Percentiles rank a stretch among this genome's conserved stretches.
phyloP scores from a whole-genome alignment of 2,797 vertebrate species.

The Anguilla pacifica region DNA sequence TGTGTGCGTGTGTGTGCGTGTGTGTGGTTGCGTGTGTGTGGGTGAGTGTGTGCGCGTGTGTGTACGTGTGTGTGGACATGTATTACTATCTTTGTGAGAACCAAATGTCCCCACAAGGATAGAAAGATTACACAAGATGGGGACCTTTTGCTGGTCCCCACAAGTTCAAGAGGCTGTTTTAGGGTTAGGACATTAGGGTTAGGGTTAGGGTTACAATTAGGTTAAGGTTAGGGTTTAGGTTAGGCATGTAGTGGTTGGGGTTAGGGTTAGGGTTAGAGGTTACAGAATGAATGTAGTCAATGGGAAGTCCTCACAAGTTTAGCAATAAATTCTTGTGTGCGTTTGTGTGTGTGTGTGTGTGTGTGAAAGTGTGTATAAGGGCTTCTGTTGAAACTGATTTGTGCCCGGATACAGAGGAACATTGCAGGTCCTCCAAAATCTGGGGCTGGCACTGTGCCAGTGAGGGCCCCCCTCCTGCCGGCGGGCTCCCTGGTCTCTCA shows the following conservation, averaged over 20 bases:
- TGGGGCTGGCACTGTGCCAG: background rate
- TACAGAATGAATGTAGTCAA: too few relatives aligned
- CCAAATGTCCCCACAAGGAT: too few relatives aligned
- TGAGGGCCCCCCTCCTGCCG: background rate
- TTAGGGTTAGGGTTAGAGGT: too few relatives aligned
- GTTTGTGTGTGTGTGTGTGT: background rate
- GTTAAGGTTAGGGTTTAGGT: background rate
- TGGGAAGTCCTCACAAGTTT: too few relatives aligned
- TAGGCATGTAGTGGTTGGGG: too few relatives aligned
- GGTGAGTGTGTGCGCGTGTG: constrained; percentile 21
- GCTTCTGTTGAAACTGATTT: background rate
- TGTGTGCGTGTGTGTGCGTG: constrained; percentile 21
- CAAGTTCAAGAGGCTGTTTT: background rate
- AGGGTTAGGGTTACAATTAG: background rate
- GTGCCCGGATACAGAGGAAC: background rate
- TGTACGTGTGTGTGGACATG: background rate
- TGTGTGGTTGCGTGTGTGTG: constrained; percentile 10
- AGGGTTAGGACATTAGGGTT: background rate
- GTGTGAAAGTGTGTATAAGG: background rate
- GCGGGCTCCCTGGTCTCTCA: background rate
- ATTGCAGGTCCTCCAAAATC: background rate
- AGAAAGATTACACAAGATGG: too few relatives aligned
- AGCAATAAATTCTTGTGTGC: constrained; percentile 8
- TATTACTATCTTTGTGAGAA: too few relatives aligned
- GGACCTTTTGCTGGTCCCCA: too few relatives aligned